Base-by-base conservation (phyloP, 2,113 vertebrate species). In the Taurulus bubalis region DNA sequence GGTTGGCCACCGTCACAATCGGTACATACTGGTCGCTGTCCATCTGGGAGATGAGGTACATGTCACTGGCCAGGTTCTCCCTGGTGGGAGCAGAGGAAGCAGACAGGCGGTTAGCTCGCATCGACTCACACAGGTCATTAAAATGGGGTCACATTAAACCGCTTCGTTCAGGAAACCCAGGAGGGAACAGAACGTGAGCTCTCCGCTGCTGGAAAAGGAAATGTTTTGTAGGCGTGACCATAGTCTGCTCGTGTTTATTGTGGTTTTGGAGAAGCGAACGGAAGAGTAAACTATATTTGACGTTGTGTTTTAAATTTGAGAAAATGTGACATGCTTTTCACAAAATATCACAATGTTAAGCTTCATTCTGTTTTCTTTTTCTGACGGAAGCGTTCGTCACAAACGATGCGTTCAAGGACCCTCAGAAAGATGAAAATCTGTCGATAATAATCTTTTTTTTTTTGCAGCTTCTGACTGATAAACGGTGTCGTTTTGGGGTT, bases 11-110 rank as follows among this genome's bases (percentile, higher is more conserved):
- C 2, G 98, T 99, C 92, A 97, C 95, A 62, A 99, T 98, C 96
- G 98, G 98, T 96, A 99, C 97, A 77, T 99, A 99, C 90, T 99
- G 98, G 96, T 99, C 98, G 85, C 98, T 99, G 94, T 99, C 98
- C 98, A 99, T 99, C 94, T 99, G 98, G 68, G 98, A 99, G 95
- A 98, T 98, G 93, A 99, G 97, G 94, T 99, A 99, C 97, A 99
- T 99, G 94, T 99, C 98, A 90, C 96, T 98, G 94, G 97, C 98
- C 87, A 99, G 97, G 89, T 99, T 99, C 95, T 99, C 98, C 94
- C 98, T 99, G 85, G 1, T 20, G 32, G 60, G 65, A 18, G 8
- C 7, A 72, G 15, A 65, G 1, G 20, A 47, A 28, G 30, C 0
- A 56, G n/a, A 56, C 53, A 6, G 53, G 6, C 10, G 24, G 55